Conservation (phyloP, 2,113 vertebrate species). For the Sapajus apella region DNA sequence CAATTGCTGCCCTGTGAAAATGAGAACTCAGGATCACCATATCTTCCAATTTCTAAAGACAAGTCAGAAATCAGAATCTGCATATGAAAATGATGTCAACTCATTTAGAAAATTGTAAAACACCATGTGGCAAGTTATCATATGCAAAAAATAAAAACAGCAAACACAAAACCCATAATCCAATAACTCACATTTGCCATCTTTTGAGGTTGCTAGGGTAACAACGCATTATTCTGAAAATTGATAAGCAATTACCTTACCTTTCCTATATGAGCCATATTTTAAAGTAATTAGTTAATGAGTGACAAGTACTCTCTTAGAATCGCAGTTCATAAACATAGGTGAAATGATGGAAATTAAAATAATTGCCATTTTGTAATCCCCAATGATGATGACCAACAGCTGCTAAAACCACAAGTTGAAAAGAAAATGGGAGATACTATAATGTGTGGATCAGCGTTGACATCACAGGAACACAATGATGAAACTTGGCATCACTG, state of each 20-base stretch:
- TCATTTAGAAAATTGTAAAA: not conserved
- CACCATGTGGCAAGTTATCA: not conserved
- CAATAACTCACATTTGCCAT: not conserved
- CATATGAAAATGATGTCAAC: not conserved
- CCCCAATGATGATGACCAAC: not conserved
- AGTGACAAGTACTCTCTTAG: not conserved
- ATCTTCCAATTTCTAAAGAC: not conserved
- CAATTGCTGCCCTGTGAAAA: not conserved
- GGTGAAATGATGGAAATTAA: not conserved
- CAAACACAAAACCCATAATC: not conserved
- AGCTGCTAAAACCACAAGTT: not conserved
- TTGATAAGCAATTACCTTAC: not conserved
- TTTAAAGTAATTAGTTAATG: not conserved
- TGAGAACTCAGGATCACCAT: not conserved
- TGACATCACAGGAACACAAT: rapidly evolving
- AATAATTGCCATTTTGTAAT: not conserved
- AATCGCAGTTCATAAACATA: not conserved
- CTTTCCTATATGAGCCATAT: not conserved
- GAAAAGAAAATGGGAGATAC: not conserved
- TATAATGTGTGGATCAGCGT: not conserved
- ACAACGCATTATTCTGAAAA: not conserved
- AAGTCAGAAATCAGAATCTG: not conserved
- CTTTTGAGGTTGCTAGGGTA: not conserved
- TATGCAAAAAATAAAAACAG: not conserved
- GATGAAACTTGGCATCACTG: not conserved